These are phyloP conservation scores for Ceratina japonica DNA, from an alignment of 1,140 invertebrate species.

Conservation along the genomic window DNA sequence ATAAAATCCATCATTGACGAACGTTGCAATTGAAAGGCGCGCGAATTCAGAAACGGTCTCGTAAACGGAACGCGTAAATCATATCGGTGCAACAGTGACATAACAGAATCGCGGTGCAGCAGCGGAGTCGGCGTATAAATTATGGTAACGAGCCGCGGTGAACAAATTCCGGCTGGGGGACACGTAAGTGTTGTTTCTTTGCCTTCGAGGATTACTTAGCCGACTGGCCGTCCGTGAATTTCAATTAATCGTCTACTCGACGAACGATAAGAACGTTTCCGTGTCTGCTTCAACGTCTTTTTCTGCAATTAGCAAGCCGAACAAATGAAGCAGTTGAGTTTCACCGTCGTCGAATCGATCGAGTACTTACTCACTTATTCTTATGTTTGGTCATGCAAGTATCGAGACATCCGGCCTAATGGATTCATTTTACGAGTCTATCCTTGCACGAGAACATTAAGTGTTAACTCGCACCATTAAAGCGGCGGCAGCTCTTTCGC, in stretches of 20 bases:
- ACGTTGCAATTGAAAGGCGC: too few species aligned
- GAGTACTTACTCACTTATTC: neutral
- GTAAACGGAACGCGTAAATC: constrained; percentile 8
- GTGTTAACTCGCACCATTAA: neutral
- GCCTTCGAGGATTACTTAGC: neutral
- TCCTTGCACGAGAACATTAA: neutral
- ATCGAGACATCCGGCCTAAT: neutral
- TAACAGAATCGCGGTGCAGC: constrained; percentile 25
- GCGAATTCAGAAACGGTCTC: neutral
- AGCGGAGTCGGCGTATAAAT: constrained; percentile 16
- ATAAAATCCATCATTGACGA: neutral
- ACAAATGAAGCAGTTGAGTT: neutral
- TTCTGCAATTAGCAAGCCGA: constrained; percentile 5
- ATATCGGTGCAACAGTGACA: constrained; percentile 9
- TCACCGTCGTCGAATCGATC: neutral
- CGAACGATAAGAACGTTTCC: constrained; percentile 3
- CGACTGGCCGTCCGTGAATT: constrained; percentile 8
- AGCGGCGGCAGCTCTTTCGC: neutral
- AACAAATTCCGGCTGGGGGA: constrained; percentile 8
- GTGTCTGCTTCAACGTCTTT: neutral
- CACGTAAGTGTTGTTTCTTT: constrained; percentile 26
- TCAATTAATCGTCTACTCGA: neutral
- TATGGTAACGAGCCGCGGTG: constrained; percentile 11
- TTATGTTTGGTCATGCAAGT: neutral
- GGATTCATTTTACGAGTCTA: neutral